Conservation (phyloP, 2,113 vertebrate genomes). For the Mirza zaza region DNA sequence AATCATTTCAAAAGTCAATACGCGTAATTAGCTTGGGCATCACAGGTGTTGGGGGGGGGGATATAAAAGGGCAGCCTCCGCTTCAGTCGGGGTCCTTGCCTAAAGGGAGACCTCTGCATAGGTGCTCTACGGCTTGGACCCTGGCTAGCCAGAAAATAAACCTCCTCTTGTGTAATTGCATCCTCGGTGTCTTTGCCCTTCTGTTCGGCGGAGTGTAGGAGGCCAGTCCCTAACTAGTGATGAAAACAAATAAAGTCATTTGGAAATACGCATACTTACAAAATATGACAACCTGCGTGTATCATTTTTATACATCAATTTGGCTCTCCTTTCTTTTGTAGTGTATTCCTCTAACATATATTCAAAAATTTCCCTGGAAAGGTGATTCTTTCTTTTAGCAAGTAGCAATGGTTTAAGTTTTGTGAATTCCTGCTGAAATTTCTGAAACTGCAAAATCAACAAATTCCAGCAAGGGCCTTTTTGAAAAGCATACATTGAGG, state of each 20-base stretch:
- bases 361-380: neutral
- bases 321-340: neutral
- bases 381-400: neutral
- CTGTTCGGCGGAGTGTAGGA: no score
- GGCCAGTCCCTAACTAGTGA: no score
- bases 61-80: no score
- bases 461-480: neutral
- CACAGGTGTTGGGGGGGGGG: no score
- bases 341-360: neutral
- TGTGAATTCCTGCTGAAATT: slow-evolving; percentile 25
- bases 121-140: no score
- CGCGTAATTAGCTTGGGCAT: no score
- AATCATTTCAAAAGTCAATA: no score
- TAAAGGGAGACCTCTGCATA: no score
- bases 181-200: no score
- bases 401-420: neutral
- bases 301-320: neutral
- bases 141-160: no score
- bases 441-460: neutral
- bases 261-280: neutral
- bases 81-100: no score
- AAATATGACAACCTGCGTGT: neutral
- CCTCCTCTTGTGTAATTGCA: no score
- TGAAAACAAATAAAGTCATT: neutral
- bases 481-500: neutral